Percentiles rank a stretch among this genome's conserved stretches.
Conservation (phyloP, 2,113 vertebrate species). For the Amphilophus citrinellus region DNA sequence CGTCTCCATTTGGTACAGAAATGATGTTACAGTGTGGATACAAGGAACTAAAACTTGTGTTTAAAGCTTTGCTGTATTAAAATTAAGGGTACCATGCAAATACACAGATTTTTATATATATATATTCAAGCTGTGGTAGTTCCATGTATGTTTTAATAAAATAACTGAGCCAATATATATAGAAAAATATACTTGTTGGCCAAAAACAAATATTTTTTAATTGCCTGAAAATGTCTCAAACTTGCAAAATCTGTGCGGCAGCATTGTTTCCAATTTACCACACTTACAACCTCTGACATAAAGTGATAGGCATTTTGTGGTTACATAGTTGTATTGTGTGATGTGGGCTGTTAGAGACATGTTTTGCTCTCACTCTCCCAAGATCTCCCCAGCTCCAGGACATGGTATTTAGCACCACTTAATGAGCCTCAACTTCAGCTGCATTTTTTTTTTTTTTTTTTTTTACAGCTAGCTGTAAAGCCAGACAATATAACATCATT, state of each 20-base stretch:
- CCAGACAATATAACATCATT: slow-evolving; percentile 45
- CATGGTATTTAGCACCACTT: slow-evolving; percentile 38
- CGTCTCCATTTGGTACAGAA: neutral
- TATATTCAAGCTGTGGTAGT: neutral
- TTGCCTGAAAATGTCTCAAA: slow-evolving; percentile 5
- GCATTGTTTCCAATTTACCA: slow-evolving; percentile 14
- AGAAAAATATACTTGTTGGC: neutral
- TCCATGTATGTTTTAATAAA: slow-evolving; percentile 26
- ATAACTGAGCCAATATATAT: slow-evolving; percentile 4
- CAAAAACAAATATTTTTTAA: neutral
- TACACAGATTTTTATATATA: neutral
- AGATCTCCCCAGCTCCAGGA: slow-evolving; percentile 47
- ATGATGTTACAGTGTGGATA: neutral
- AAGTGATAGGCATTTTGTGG: slow-evolving; percentile 38
- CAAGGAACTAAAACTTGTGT: neutral
- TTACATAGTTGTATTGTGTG: slow-evolving; percentile 24
- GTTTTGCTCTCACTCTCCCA: slow-evolving; percentile 31
- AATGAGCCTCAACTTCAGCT: slow-evolving; percentile 48
- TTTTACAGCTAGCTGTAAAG: slow-evolving; percentile 35
- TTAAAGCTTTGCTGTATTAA: neutral
- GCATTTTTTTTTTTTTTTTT: neutral
- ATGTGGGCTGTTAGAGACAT: slow-evolving; percentile 46
- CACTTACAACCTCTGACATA: slow-evolving; percentile 25
- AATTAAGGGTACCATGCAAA: neutral
- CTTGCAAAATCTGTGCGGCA: neutral